phyloP scores from a whole-genome alignment of 1,140 invertebrate species.

The Melanaphis sacchari region DNA sequence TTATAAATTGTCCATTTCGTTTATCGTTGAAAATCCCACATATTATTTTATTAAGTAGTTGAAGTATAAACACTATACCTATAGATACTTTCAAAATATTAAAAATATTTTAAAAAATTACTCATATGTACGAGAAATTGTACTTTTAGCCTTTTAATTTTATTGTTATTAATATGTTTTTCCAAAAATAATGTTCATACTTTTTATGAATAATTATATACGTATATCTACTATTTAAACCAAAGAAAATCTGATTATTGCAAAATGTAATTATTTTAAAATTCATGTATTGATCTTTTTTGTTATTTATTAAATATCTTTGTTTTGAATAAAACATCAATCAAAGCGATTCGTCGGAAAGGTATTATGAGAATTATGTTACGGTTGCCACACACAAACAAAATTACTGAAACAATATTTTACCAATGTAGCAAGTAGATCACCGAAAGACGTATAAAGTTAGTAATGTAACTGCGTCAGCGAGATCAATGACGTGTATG shows the following conservation, averaged over 20 bases:
- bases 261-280: not conserved
- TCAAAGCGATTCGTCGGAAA: not conserved
- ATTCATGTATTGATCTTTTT: not conserved
- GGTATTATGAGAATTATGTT: not conserved
- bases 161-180: not conserved
- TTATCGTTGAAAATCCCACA: not conserved
- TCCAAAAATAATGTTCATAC: not conserved
- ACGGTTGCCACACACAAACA: not conserved
- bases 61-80: not conserved
- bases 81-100: not conserved
- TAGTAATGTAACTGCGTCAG: not conserved
- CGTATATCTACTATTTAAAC: too few relatives aligned
- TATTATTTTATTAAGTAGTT: too few relatives aligned
- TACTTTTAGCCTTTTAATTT: not conserved
- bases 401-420: not conserved
- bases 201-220: too few relatives aligned
- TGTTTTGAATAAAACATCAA: not conserved
- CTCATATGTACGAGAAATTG: not conserved
- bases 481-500: not conserved
- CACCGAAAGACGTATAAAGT: not conserved
- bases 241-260: not conserved
- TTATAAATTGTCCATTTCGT: not conserved
- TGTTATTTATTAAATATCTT: not conserved
- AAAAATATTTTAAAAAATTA: not conserved
- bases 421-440: not conserved